These are phyloP conservation scores for Pipistrellus pygmaeus DNA, from an alignment of 2,797 vertebrate species.

Conservation along the genomic window DNA sequence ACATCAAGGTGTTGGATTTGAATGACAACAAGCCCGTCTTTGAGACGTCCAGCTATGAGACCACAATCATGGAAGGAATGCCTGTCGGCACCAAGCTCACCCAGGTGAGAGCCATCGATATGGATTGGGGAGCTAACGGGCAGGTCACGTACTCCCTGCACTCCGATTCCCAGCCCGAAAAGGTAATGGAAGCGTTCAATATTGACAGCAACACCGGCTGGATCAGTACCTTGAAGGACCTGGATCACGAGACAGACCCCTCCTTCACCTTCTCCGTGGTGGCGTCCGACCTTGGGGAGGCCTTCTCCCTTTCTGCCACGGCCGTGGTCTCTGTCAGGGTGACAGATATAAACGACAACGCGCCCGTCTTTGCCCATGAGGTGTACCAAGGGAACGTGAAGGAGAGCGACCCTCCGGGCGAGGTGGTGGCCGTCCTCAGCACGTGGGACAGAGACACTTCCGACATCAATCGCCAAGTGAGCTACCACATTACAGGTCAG, in stretches of 20 bases:
- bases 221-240: constrained; percentile 95
- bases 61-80: constrained; percentile 96
- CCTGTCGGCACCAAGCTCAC: constrained; percentile 93
- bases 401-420: constrained; percentile 95
- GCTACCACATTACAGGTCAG: constrained; percentile 98
- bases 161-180: constrained; percentile 87
- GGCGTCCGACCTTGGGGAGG: constrained; percentile 95
- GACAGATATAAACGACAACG: constrained; percentile 96
- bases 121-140: constrained; percentile 95
- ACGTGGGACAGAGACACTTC: constrained; percentile 96
- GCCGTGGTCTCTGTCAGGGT: constrained; percentile 93
- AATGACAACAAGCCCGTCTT: constrained; percentile 98
- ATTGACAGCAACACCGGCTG: constrained; percentile 97
- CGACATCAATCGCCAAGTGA: constrained; percentile 95
- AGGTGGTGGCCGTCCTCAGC: constrained; percentile 97
- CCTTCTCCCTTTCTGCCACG: constrained; percentile 93
- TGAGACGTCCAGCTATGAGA: constrained; percentile 92
- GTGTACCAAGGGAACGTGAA: constrained; percentile 93
- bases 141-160: constrained; percentile 96
- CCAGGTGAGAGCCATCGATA: constrained; percentile 93
- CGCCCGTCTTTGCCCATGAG: constrained; percentile 93
- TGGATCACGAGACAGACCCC: constrained; percentile 95
- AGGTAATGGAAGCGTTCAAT: constrained; percentile 89
- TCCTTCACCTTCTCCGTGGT: constrained; percentile 94
- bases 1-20: constrained; percentile 94